Evolutionary conservation across 92 coral and sea anemone species (phyloP).

Genomic region (Siderastrea siderea): DNA sequence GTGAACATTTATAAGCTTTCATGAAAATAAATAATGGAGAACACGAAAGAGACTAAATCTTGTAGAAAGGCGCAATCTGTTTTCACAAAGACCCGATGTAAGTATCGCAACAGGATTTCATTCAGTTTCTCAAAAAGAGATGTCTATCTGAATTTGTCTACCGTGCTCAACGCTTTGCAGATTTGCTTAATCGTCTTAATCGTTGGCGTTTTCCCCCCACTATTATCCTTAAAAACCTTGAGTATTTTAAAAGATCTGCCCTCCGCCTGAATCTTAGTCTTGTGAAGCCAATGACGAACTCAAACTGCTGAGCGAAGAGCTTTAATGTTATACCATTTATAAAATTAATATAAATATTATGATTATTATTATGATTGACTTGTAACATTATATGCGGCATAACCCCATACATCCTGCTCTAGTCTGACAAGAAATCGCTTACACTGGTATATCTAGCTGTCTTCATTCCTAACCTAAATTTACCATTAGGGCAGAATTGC

Average conservation of each 20-base stretch:
- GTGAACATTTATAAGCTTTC: background rate
- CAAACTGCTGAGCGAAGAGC: background rate
- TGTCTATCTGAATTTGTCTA: background rate
- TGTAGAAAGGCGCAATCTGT: background rate
- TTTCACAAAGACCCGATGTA: background rate
- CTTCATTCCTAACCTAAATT: slow-evolving; percentile 4
- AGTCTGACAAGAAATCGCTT: background rate
- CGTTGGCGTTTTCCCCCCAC: background rate
- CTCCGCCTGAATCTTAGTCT: no score
- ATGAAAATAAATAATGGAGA: background rate
- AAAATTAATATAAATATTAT: no score
- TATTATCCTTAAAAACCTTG: background rate
- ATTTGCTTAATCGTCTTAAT: no score
- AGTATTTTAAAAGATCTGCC: no score
- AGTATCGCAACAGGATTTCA: background rate
- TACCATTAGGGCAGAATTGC: slow-evolving; percentile 7
- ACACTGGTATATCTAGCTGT: background rate
- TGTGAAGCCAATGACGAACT: background rate
- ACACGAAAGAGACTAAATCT: background rate
- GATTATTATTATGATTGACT: background rate
- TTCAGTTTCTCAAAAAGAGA: background rate
- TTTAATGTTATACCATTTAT: background rate
- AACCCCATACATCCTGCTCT: background rate
- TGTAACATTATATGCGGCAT: background rate
- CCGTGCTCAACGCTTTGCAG: background rate